These are phyloP conservation scores for Mystacornis crossleyi DNA, from an alignment of 2,113 vertebrate species.

Conservation along the genomic window DNA sequence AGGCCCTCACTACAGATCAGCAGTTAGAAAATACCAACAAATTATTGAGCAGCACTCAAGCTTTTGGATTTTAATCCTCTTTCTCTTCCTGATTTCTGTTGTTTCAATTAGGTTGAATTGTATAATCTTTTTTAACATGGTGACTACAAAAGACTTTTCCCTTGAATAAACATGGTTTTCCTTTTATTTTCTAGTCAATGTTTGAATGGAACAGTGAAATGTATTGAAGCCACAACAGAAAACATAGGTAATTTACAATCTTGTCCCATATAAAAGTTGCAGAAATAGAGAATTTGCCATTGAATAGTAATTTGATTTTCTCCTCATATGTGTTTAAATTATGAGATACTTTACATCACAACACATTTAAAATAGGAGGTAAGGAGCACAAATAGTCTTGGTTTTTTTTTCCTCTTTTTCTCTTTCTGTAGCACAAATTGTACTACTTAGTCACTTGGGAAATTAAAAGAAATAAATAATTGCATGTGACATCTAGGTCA, in stretches of 20 bases:
- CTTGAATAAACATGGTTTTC: background rate
- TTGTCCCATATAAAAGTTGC: background rate
- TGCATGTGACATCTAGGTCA: background rate
- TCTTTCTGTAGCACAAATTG: background rate
- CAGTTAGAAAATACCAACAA: background rate
- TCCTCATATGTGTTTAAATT: background rate
- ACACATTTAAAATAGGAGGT: background rate
- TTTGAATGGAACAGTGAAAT: slow-evolving; percentile 80
- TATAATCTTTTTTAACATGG: background rate
- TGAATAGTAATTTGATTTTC: background rate
- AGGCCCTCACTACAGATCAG: background rate
- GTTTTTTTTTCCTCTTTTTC: background rate
- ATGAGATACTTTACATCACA: background rate
- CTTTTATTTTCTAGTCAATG: slow-evolving; percentile 75
- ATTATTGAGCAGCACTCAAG: background rate
- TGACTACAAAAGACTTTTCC: background rate
- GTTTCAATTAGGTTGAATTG: background rate
- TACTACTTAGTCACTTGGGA: background rate
- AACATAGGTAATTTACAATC: slow-evolving; percentile 66
- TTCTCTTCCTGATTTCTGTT: background rate
- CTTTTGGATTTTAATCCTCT: background rate
- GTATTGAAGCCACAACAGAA: slow-evolving; percentile 71
- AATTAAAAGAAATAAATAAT: background rate
- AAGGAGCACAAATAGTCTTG: background rate
- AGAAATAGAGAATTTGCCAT: background rate